Evolutionary conservation across 2,888 invertebrate genomes (phyloP), one percentile per base, ranked within the genome.

Genomic region (Leptogaster cylindrica): DNA sequence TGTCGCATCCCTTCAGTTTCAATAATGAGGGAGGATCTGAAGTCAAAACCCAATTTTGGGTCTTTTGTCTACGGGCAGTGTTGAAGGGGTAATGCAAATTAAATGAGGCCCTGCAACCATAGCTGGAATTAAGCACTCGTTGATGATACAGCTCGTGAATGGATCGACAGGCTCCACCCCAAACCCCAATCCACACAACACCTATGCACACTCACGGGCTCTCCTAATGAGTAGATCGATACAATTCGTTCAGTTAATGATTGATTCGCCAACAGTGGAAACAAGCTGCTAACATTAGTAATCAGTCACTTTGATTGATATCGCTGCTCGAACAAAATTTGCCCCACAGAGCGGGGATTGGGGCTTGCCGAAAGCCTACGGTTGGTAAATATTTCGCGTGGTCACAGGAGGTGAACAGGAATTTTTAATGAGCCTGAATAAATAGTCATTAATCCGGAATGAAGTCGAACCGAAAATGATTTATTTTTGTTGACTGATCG

Each of bases 221-320:
- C 5, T 4, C n/a, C 20, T 58, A 58, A 58, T 58, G 48, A 66
- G 20, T 23, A 48, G 58, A 66, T 66, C 66, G 36, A 66, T 66
- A 58, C 31, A 14, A n/a, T n/a, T 3, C 16, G n/a, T 18, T 33
- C 36, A 18, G 23, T 10, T 66, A 58, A 66, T 66, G 66, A 66
- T 66, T 66, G 58, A 66, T 66, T 66, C 58, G 58, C 58, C 48
- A 58, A 58, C 55, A 66, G 36, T 58, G 58, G 44, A 58, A 58
- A 66, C 48, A 58, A 58, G 58, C 66, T 58, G 66, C 58, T 58
- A 66, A 66, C 58, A 66, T 66, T 66, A 58, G 66, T 66, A 44
- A 66, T 66, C 58, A 58, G 58, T 66, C 46, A 66, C 31, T 44
- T 66, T 66, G 58, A 66, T 66, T 66, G 66, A 66, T 46, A 66